Base-by-base conservation (phyloP, 2,797 vertebrate genomes). In the Myiotriccus ornatus region DNA sequence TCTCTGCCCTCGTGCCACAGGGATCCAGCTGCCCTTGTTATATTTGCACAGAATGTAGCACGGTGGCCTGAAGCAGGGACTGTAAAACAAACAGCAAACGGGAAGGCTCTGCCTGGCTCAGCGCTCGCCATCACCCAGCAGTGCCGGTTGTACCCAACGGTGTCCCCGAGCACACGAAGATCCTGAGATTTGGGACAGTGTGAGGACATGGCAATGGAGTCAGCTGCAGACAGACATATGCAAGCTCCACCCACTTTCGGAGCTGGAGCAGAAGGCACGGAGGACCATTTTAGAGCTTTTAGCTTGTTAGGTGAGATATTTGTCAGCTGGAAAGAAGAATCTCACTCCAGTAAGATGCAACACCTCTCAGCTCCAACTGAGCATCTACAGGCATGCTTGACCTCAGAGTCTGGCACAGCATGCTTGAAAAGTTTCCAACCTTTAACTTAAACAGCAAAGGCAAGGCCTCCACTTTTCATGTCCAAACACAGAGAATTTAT, bases 91-190 rank as follows among this genome's bases (percentile, higher is more conserved):
- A 68, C 14, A 65, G 43, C n/a, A 53, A 57, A 62, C 15, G 17
- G 41, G 7, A 50, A 59, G 21, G 14, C 10, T 74, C 62, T 7
- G 1, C 37, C 62, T 73, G 37, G 46, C 79, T 88, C 1, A 0
- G n/a, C 0, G 0, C 30, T 68, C 1, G 0, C 41, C 47, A 5
- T 57, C 46, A 43, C 32, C 35, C 70, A 19, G 43, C 77, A 30
- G 27, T 3, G 9, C 10, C 2, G 41, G 30, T 21, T 24, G 57
- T 21, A 43, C 17, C n/a, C 52, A 17, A 0, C 0, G 0, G 37
- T 32, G 60, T 34, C 50, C 60, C 57, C 4, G 2, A 64, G 68
- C 50, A 44, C 0, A 0, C 1, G 4, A 30, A 44, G 59, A 10
- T 68, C 35, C 39, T 49, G 78, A 49, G 64, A 21, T 13, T 21